phyloP scores from a whole-genome alignment of 2,888 invertebrate species.

The Tipula confusa region DNA sequence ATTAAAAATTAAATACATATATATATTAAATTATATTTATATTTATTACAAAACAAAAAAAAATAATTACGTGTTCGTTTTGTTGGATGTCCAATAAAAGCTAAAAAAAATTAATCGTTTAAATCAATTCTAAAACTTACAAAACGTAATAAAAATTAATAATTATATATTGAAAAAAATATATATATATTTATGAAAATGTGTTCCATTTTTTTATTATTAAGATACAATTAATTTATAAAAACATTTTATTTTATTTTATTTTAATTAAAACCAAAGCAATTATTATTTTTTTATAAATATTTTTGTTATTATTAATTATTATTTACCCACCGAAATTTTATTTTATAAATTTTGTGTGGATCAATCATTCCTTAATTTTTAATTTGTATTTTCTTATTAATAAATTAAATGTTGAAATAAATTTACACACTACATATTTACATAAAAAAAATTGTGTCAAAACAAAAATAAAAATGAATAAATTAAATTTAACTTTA shows the following conservation, averaged over 20 bases:
- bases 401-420: not conserved
- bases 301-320: not conserved
- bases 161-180: not conserved
- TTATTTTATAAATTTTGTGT: conserved; percentile 12
- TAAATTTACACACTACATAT: not conserved
- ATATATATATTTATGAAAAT: not conserved
- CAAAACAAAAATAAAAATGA: not conserved
- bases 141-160: not conserved
- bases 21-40: conserved; percentile 25
- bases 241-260: not conserved
- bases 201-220: not conserved
- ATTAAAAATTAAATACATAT: conserved; percentile 25
- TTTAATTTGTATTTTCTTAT: not conserved
- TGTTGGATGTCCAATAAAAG: not conserved
- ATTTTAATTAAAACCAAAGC: not conserved
- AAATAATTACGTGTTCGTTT: not conserved
- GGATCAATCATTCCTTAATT: conserved; percentile 3
- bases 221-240: not conserved
- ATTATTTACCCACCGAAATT: conserved; percentile 12
- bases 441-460: not conserved
- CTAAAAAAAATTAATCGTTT: not conserved
- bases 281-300: not conserved
- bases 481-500: not conserved
- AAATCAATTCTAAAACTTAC: not conserved
- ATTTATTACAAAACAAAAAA: conserved; percentile 8